These are phyloP conservation scores for Xanthia icteritia DNA, from an alignment of 2,888 invertebrate genomes.

Conservation along the genomic window DNA sequence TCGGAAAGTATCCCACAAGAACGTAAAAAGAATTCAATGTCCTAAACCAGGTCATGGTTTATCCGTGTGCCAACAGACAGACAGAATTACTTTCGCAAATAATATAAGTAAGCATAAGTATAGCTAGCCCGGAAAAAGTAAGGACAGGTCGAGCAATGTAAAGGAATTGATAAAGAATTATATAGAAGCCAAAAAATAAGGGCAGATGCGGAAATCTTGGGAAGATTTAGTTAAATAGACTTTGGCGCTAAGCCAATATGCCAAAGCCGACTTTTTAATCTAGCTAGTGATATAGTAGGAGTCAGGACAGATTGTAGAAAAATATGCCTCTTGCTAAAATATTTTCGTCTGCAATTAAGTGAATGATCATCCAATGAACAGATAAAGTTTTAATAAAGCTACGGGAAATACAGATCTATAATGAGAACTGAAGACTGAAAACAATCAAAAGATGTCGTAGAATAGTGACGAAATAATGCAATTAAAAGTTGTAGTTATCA, in stretches of 20 bases:
- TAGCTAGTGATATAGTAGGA: slow-evolving; percentile 14
- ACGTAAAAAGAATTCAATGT: background rate
- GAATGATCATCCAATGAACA: background rate
- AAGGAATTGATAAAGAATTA: background rate
- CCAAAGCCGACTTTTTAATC: slow-evolving; percentile 14
- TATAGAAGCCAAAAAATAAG: background rate
- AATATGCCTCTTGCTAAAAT: background rate
- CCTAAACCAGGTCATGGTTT: background rate
- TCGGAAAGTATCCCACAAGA: background rate
- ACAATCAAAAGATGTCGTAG: background rate
- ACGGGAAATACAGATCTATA: background rate
- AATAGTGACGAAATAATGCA: background rate
- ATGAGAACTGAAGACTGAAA: background rate
- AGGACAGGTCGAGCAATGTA: background rate
- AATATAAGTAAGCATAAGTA: background rate
- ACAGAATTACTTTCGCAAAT: background rate
- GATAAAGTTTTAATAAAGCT: background rate
- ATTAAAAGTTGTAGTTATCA: background rate
- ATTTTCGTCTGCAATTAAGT: background rate
- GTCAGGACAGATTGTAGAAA: slow-evolving; percentile 12
- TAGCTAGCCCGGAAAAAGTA: background rate
- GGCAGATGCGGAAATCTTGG: background rate
- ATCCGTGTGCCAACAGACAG: background rate
- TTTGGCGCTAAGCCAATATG: slow-evolving; percentile 37
- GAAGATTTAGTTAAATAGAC: slow-evolving; percentile 3